Evolutionary conservation across 2,797 vertebrate genomes (phyloP), one percentile per base, ranked within the genome.

Genomic region (Argyrosomus regius): DNA sequence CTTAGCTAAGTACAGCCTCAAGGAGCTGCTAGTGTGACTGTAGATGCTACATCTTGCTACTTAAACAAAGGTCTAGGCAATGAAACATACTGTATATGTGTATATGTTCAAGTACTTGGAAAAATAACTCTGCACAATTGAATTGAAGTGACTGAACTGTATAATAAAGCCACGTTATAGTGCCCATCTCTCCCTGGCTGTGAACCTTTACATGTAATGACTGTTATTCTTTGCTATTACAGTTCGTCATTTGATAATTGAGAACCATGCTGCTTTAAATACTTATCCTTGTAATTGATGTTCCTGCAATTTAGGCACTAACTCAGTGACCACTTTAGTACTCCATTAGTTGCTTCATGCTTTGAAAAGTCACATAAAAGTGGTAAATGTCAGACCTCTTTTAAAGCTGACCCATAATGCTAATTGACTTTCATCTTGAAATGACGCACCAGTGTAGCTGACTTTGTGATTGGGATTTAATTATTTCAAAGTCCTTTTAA

Each of bases 301-400:
- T 65, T 20, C 64, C 68, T 48, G 54, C 56, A 80, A 67, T 81
- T 80, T 63, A 59, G 52, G 63, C 48, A 57, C 59, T 17, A 7
- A 60, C 49, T 86, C 69, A 69, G 60, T 41, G 75, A 76, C 60
- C 80, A 77, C 73, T 79, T 83, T 66, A 78, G 35, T 58, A 46
- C 61, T 72, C 61, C 68, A 80, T 82, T 78, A 71, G 72, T 49
- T 72, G 81, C 69, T 61, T 80, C 48, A 52, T 28, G 59, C 72
- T 83, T 71, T 70, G 64, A 64, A 77, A 87, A 71, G 57, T 82
- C 78, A 77, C 31, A 80, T 72, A 49, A 61, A 80, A 81, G 52
- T 77, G 69, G 10, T 63, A 62, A 80, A 71, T 72, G 39, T 77
- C 77, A 64, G 52, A 62, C 72, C 26, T 73, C 65, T 81, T 84